phyloP scores from a whole-genome alignment of 2,113 vertebrate genomes.

The Eudyptes chrysolophus region DNA sequence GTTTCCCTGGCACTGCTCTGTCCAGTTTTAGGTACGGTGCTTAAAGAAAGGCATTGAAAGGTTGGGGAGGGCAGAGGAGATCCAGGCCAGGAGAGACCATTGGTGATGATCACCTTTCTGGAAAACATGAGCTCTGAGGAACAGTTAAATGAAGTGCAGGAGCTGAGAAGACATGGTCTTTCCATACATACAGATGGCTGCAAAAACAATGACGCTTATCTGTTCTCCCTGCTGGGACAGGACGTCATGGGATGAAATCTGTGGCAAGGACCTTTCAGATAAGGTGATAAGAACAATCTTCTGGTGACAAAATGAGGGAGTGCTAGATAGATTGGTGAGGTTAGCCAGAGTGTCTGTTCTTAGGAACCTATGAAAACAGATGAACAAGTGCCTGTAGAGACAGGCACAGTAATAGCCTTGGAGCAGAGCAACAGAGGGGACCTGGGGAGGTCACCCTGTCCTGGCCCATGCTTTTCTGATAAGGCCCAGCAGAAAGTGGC shows the following conservation, averaged over 20 bases:
- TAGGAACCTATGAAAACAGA: background rate
- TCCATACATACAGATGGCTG: background rate
- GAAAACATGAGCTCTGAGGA: background rate
- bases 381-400: background rate
- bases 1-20: background rate
- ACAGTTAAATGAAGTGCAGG: background rate
- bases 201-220: fast-evolving
- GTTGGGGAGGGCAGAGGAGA: background rate
- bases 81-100: no score
- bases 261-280: background rate
- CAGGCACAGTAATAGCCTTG: background rate
- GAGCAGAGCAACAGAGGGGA: background rate
- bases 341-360: background rate
- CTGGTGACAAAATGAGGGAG: background rate
- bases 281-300: background rate
- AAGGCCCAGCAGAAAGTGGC: background rate
- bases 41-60: background rate
- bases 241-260: background rate
- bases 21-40: background rate
- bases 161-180: background rate
- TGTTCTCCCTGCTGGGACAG: background rate
- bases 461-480: fast-evolving
- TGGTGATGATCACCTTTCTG: background rate
- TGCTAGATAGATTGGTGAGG: background rate
- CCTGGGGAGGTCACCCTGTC: background rate